phyloP scores from a whole-genome alignment of 2,113 vertebrate species.

The Leptobrachium ailaonicum region DNA sequence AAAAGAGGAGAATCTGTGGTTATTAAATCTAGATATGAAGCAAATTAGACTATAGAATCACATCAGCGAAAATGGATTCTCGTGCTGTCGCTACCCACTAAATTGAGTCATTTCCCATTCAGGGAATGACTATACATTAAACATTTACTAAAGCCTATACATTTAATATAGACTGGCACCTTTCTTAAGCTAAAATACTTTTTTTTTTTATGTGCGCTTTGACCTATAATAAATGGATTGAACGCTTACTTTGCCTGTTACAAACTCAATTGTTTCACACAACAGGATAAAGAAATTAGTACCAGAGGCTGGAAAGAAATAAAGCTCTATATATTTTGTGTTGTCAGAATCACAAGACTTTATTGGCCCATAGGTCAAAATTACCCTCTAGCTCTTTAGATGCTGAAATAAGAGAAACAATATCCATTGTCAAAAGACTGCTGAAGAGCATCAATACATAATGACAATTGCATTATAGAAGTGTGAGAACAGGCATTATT shows the following conservation, averaged over 20 bases:
- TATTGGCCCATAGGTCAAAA: slow-evolving; percentile 47
- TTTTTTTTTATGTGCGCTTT: slow-evolving; percentile 24
- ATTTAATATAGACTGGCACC: neutral
- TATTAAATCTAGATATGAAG: slow-evolving; percentile 1
- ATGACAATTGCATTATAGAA: slow-evolving; percentile 48
- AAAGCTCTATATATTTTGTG: slow-evolving; percentile 47
- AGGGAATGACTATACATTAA: neutral
- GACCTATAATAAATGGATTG: slow-evolving; percentile 38
- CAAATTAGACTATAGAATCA: neutral
- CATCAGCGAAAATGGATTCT: neutral
- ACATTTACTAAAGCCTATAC: neutral
- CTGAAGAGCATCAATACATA: slow-evolving; percentile 47
- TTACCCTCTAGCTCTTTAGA: slow-evolving; percentile 44
- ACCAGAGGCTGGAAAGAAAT: slow-evolving; percentile 43
- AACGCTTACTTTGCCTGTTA: slow-evolving; percentile 25
- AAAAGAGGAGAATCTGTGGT: neutral
- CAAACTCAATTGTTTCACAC: slow-evolving; percentile 27
- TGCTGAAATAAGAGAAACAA: slow-evolving; percentile 44
- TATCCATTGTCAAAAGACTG: slow-evolving; percentile 41
- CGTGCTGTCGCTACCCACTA: neutral
- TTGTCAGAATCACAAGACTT: slow-evolving; percentile 46
- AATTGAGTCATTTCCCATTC: neutral
- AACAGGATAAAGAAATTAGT: slow-evolving; percentile 38
- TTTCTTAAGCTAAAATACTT: slow-evolving; percentile 12
- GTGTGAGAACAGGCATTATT: slow-evolving; percentile 46